phyloP scores from a whole-genome alignment of 2,797 vertebrate genomes.

The Rhynchonycteris naso region DNA sequence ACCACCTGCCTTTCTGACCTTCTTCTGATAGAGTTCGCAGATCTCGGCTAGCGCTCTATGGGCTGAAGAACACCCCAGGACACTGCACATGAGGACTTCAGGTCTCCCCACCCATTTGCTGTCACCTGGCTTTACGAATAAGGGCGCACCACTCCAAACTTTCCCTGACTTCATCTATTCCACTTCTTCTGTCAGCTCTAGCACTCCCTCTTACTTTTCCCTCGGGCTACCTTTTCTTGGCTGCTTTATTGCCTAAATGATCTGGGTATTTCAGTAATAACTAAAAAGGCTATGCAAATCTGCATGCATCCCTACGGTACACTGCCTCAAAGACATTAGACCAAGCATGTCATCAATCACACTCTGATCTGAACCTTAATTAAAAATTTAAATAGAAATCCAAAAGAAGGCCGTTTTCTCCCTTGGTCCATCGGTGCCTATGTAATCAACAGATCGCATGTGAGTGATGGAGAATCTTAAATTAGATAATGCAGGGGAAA shows the following conservation, averaged over 20 bases:
- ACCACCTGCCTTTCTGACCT: not conserved
- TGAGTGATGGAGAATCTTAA: not conserved
- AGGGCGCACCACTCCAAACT: not conserved
- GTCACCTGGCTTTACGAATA: not conserved
- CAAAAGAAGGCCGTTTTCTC: not conserved
- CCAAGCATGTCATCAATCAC: slow-evolving; percentile 30
- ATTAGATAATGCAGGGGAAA: not conserved
- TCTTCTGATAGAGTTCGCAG: not conserved
- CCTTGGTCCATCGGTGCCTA: not conserved
- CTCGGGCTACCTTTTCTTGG: slow-evolving; percentile 52
- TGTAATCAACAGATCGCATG: not conserved
- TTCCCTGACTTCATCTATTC: not conserved
- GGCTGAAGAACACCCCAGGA: not conserved
- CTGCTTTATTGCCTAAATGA: slow-evolving; percentile 56
- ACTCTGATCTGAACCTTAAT: slow-evolving; percentile 50
- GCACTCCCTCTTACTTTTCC: not conserved
- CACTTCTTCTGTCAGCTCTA: not conserved
- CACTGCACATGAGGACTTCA: not conserved
- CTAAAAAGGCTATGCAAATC: slow-evolving; percentile 66
- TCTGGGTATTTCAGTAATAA: slow-evolving; percentile 65
- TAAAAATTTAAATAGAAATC: slow-evolving; percentile 62
- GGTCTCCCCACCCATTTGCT: not conserved
- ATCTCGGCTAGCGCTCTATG: not conserved
- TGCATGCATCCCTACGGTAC: slow-evolving; percentile 3
- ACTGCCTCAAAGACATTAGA: slow-evolving; percentile 57